Evolutionary conservation across 2,888 invertebrate genomes (phyloP), one percentile per base, ranked within the genome.

Genomic region (Aspidiotus destructor): DNA sequence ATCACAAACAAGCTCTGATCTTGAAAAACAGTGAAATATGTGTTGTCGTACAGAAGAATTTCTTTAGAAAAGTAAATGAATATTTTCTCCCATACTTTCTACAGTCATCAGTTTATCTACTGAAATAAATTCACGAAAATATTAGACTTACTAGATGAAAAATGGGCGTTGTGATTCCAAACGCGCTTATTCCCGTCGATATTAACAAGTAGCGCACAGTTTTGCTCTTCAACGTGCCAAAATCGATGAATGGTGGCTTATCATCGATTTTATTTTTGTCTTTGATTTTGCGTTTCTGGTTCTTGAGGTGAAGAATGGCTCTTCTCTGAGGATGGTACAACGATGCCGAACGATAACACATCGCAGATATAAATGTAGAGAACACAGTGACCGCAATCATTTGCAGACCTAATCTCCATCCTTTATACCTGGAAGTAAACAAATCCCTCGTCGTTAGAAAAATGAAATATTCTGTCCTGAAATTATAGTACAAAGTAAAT

Each of bases 271-370:
- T 86, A 75, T 85, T 88, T 70, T 79, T 78, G 72, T 79, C 79
- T 77, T 89, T 88, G 80, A 88, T 86, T 78, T 88, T 89, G 72
- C 88, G 81, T 76, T 90, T 89, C 77, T 92, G 91, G 78, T 89
- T 91, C 78, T 92, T 92, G 75, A 92, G 84, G 77, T 92, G 92
- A 55, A 92, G 81, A 74, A 92, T 92, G 70, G 91, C 92, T 70
- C 91, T 81, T 70, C 92, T 79, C 76, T 92, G 89, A 0, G 92
- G 92, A 77, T 92, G 92, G 78, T 92, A 92, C 9, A 92, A 81
- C 0, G 91, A 90, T 0, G 92, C 91, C 8, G 91, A 91, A 44
- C 92, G 85, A 79, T 92, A 92, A 79, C 90, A 88, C 7, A 89
- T 89, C 65, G 91, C 92, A 42, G 92, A 82, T 74, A 92, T 86